Evolutionary conservation across 2,888 invertebrate species (phyloP).

Genomic region (Pegoplata infirma): DNA sequence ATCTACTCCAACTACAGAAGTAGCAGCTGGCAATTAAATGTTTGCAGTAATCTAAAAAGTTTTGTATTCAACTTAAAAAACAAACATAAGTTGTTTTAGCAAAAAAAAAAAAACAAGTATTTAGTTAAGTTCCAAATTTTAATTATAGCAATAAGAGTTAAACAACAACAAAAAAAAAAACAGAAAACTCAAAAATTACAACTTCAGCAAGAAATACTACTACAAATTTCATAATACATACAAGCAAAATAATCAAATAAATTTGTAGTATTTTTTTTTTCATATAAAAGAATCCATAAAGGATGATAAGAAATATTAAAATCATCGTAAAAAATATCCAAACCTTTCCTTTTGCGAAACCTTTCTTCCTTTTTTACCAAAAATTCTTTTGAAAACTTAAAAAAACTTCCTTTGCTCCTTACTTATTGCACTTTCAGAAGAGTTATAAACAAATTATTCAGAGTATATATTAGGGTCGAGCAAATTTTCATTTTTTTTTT

Average conservation of each 20-base stretch:
- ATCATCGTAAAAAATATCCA: too few relatives aligned
- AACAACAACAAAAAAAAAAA: too few relatives aligned
- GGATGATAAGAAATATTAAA: too few relatives aligned
- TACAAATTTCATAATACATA: neutral
- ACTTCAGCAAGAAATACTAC: constrained; percentile 10
- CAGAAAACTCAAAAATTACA: constrained; percentile 10
- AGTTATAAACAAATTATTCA: too few relatives aligned
- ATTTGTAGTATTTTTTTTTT: constrained; percentile 35
- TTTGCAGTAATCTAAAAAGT: neutral
- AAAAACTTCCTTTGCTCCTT: too few relatives aligned
- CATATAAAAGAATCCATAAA: neutral
- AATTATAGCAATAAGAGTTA: constrained; percentile 46
- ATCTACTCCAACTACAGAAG: constrained; percentile 23
- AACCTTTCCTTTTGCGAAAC: too few relatives aligned
- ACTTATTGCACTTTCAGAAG: too few relatives aligned
- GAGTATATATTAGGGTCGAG: too few relatives aligned
- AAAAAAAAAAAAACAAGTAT: constrained; percentile 44
- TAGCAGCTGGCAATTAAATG: constrained; percentile 52
- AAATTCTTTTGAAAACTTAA: too few relatives aligned
- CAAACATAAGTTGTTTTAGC: constrained; percentile 11
- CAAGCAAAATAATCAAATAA: constrained; percentile 53
- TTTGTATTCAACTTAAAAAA: neutral
- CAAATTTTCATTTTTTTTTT: too few relatives aligned
- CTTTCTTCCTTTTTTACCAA: too few relatives aligned
- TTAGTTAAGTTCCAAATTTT: constrained; percentile 59